Evolutionary conservation across 2,113 vertebrate species (phyloP), one percentile per base, ranked within the genome.

Genomic region (Penelope pileata): DNA sequence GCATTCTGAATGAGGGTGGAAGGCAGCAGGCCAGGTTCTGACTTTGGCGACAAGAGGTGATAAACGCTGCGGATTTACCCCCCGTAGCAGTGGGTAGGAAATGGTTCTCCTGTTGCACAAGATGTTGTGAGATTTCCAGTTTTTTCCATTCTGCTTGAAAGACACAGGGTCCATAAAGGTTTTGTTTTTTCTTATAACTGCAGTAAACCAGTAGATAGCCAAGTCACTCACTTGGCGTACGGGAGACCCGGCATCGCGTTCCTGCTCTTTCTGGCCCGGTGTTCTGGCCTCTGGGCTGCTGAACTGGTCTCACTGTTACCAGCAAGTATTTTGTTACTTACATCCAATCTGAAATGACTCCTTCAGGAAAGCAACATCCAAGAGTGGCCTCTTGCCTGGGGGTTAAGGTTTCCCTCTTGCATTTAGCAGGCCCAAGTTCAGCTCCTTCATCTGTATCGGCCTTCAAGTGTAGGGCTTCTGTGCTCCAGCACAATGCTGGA

Each of bases 41-140:
- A 58, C 86, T 77, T 93, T 69, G 93, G 90, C 7, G 42, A 95
- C 96, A 93, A 72, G 95, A 96, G 94, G 95, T 95, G 97, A 94
- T 94, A 95, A 96, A 96, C 42, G 34, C 72, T 9, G 8, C 10
- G 27, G 85, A 66, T 72, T 77, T 93, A 45, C 64, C 80, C 73
- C 58, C 78, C 2, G 4, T 38, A 76, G 40, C 56, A 92, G 88
- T 0, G 3, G 54, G 75, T 67, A 93, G 83, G 83, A 94, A 94
- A 91, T 8, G 5, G 69, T 91, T 91, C 91, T 91, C 56, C 90
- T 56, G 59, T 68, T 85, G 94, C 85, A 92, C 72, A 86, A 91
- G 34, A 51, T 59, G 76, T 73, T 79, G 62, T 24, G 80, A 79
- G 69, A 40, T 82, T 84, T 82, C 86, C 73, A 72, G 24, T 7